Base-by-base conservation (phyloP, 2,888 invertebrate species). In the Diplazon laetatorius region DNA sequence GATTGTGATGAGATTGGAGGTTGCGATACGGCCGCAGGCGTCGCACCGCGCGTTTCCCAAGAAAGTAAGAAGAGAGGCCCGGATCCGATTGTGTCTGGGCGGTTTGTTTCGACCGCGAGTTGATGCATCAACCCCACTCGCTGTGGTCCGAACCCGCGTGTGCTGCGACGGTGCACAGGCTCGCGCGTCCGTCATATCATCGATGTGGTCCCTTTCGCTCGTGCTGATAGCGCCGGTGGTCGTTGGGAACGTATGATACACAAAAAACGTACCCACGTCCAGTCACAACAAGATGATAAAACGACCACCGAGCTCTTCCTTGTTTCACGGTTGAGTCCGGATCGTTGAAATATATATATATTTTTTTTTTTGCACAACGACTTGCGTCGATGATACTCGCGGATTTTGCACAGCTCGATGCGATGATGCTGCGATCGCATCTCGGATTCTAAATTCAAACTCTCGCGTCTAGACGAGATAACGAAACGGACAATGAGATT, bases 41-140 rank as follows among this genome's bases (percentile, higher is more conserved):
- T 25, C 48, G 35, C 48, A 35, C 37, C 12, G 14, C 48, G 9
- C n/a, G n/a, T 50, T 65, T 76, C 68, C 50, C 18, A 57, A 63
- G 48, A 80, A 72, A 76, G 73, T 76, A 80, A 80, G 52, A 14
- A 44, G 76, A 79, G 46, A 73, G 57, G 46, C 18, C 14, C 60
- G 59, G 63, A 73, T 80, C 72, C 69, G 52, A 76, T 80, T 76
- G 76, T 80, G 72, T 73, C 72, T 72, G 65, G n/a, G n/a, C 55
- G 70, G 44, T 37, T 55, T 9, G 30, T 52, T 68, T 63, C 35
- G 48, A 50, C n/a, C 46, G 10, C 37, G 37, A 57, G 44, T 14
- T 46, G 14, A 59, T 69, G 69, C 57, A 57, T 57, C 59, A 44
- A 12, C 42, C 22, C 30, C 30, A n/a, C 63, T 48, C 63, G 18